Conservation (phyloP, 2,113 vertebrate species). For the Cebidichthys violaceus region DNA sequence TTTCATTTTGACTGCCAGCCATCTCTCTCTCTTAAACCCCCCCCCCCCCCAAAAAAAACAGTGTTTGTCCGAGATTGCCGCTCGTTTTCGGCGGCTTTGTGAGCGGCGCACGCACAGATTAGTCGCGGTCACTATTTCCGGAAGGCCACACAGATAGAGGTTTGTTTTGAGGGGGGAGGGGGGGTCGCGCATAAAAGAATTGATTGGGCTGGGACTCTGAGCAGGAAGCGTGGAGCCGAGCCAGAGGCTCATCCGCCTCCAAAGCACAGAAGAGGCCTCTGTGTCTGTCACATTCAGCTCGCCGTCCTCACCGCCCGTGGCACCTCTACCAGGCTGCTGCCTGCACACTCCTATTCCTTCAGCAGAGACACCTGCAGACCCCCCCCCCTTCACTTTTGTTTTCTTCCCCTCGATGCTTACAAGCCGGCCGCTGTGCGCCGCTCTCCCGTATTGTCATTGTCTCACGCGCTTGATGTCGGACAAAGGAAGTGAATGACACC, state of each 20-base stretch:
- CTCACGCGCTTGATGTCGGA: constrained; percentile 15
- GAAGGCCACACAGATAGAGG: constrained; percentile 70
- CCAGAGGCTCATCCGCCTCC: constrained; percentile 72
- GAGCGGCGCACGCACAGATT: constrained; percentile 58
- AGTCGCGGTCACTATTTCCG: constrained; percentile 65
- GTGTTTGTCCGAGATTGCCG: constrained; percentile 26
- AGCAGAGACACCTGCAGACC: constrained; percentile 70
- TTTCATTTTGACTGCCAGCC: constrained; percentile 36
- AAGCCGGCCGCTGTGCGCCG: constrained; percentile 34
- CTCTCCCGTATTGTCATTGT: constrained; percentile 7
- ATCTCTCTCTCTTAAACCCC: too few species aligned
- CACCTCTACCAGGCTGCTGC: constrained; percentile 58
- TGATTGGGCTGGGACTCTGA: constrained; percentile 79
- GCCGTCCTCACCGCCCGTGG: constrained; percentile 65
- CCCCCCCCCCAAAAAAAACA: not conserved
- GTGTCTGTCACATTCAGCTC: constrained; percentile 67
- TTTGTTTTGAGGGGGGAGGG: constrained; percentile 74
- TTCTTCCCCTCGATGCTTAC: constrained; percentile 13
- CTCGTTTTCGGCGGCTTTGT: constrained; percentile 59
- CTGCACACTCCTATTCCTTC: constrained; percentile 53
- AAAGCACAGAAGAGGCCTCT: constrained; percentile 71
- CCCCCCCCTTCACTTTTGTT: constrained; percentile 19
- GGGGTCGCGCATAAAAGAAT: constrained; percentile 73
- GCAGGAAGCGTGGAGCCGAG: constrained; percentile 77
- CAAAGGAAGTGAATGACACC: constrained; percentile 19